Conservation (phyloP, 2,113 vertebrate genomes). For the Callipepla squamata region DNA sequence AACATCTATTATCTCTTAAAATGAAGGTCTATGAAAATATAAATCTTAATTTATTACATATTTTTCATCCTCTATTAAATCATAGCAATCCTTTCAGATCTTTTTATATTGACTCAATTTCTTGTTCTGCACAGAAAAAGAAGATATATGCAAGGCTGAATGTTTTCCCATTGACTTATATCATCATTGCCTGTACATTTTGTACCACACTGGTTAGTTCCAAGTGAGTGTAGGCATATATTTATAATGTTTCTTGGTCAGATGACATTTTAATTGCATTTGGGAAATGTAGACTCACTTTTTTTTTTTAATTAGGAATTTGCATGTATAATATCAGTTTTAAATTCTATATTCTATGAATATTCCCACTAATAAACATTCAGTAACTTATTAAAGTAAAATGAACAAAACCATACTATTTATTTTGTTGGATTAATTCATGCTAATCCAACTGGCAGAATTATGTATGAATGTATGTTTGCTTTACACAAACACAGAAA, state of each 20-base stretch:
- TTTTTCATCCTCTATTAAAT: background rate
- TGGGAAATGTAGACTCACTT: background rate
- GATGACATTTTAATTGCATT: background rate
- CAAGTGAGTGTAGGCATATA: background rate
- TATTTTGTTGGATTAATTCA: background rate
- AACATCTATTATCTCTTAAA: background rate
- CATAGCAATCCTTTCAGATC: background rate
- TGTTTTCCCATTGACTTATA: background rate
- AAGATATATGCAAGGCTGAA: background rate
- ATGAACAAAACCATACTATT: background rate
- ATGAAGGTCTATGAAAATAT: background rate
- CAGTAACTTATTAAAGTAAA: background rate
- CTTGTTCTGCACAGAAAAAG: background rate
- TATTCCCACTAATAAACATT: background rate
- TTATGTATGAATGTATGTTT: background rate
- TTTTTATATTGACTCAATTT: background rate
- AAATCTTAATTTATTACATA: background rate
- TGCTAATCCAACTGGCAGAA: background rate
- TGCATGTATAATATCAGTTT: background rate
- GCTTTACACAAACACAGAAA: background rate
- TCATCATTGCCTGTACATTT: background rate
- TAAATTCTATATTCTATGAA: background rate
- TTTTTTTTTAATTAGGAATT: background rate
- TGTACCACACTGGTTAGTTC: background rate
- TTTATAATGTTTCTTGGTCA: background rate